phyloP scores from a whole-genome alignment of 2,888 invertebrate species.

The Cristatella mucedo region DNA sequence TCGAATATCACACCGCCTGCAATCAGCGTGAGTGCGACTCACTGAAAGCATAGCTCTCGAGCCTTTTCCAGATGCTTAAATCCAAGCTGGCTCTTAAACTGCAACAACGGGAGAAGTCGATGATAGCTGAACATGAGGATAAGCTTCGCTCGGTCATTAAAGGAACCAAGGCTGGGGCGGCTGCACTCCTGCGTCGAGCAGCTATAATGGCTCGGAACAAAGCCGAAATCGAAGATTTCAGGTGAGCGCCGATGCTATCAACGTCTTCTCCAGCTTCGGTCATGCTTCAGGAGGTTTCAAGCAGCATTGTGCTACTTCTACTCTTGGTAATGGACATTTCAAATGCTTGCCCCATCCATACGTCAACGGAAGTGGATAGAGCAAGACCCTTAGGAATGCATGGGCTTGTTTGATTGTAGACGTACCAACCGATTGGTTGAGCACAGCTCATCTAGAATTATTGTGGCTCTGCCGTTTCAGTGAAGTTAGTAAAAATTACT shows the following conservation, averaged over 20 bases:
- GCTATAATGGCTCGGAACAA: conserved; percentile 27
- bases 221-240: conserved; percentile 29
- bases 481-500: too few relatives aligned
- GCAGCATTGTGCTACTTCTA: neutral
- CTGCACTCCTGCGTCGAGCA: conserved; percentile 23
- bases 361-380: neutral
- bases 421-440: too few relatives aligned
- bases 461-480: too few relatives aligned
- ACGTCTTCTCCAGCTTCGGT: conserved; percentile 4
- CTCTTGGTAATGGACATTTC: neutral
- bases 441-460: too few relatives aligned
- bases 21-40: too few relatives aligned
- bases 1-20: too few relatives aligned
- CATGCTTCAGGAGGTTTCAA: neutral
- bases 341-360: too few relatives aligned
- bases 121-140: conserved; percentile 20
- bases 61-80: conserved; percentile 18
- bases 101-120: conserved; percentile 20
- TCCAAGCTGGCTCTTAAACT: conserved; percentile 20
- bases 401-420: neutral
- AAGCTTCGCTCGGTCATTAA: conserved; percentile 17
- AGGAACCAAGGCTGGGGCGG: conserved; percentile 18
- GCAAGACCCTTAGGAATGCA: neutral
- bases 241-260: conserved; percentile 15
- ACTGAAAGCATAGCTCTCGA: too few relatives aligned